phyloP scores from a whole-genome alignment of 2,888 invertebrate genomes.

The Ashinkailepas kermadecensis region DNA sequence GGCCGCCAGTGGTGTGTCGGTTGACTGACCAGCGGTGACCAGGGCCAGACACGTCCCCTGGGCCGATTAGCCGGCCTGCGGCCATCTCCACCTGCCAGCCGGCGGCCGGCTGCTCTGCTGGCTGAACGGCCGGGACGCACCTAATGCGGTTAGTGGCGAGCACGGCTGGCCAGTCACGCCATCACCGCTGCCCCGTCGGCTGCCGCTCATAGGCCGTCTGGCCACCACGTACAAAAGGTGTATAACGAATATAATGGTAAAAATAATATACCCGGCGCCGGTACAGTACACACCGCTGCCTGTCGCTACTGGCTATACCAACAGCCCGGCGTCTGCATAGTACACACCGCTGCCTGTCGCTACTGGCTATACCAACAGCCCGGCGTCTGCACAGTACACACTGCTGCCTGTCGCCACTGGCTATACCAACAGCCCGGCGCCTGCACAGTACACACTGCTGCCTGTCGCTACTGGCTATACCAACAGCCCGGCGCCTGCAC shows the following conservation, averaged over 20 bases:
- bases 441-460: too few relatives aligned
- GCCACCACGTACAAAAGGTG: neutral
- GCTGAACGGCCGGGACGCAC: neutral
- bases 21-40: neutral
- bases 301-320: too few relatives aligned
- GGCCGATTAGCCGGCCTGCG: neutral
- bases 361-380: too few relatives aligned
- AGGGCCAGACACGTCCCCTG: neutral
- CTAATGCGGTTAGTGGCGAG: neutral
- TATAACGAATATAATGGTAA: neutral
- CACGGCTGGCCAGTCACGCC: neutral
- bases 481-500: too few relatives aligned
- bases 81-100: conserved; percentile 1
- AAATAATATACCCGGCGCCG: neutral
- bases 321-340: too few relatives aligned
- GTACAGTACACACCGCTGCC: too few relatives aligned
- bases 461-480: too few relatives aligned
- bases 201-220: neutral
- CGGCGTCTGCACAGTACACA: too few relatives aligned
- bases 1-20: too few relatives aligned
- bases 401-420: too few relatives aligned
- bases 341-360: too few relatives aligned
- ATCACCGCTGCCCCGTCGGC: neutral
- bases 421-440: too few relatives aligned
- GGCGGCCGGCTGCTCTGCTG: neutral